These are phyloP conservation scores for Channa maculata DNA, from an alignment of 2,113 vertebrate species.

Conservation along the genomic window DNA sequence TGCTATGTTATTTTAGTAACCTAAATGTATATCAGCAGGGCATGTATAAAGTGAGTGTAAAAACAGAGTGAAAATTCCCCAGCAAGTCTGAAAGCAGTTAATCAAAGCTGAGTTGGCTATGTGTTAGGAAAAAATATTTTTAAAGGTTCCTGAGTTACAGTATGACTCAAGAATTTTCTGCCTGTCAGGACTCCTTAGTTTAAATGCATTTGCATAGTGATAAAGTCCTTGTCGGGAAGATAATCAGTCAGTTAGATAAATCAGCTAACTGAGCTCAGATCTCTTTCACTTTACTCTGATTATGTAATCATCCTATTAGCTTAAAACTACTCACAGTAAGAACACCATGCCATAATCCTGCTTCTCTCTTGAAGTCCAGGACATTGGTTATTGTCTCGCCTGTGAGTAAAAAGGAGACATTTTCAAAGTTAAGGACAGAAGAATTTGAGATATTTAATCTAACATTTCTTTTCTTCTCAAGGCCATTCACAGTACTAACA, in stretches of 20 bases:
- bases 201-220: constrained; percentile 38
- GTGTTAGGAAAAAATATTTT: constrained; percentile 3
- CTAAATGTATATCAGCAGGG: constrained; percentile 13
- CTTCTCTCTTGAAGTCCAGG: constrained; percentile 97
- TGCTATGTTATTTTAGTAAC: constrained; percentile 11
- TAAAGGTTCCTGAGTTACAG: constrained; percentile 5
- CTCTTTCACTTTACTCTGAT: constrained; percentile 3
- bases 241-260: constrained; percentile 10
- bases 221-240: not conserved
- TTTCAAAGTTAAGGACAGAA: not conserved
- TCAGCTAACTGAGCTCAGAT: constrained; percentile 20
- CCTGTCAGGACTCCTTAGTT: constrained; percentile 15
- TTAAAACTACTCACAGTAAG: constrained; percentile 87
- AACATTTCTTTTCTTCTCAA: too few relatives aligned
- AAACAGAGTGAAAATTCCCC: not conserved
- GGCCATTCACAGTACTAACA: too few relatives aligned
- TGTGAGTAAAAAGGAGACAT: constrained; percentile 71
- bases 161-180: not conserved
- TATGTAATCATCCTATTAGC: constrained; percentile 9
- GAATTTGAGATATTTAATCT: not conserved
- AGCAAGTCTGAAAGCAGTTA: not conserved
- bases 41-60: constrained; percentile 6
- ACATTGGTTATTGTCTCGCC: constrained; percentile 95
- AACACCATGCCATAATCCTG: constrained; percentile 96
- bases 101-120: not conserved